These are phyloP conservation scores for Cotesia glomerata DNA, from an alignment of 1,140 invertebrate genomes.

Conservation along the genomic window DNA sequence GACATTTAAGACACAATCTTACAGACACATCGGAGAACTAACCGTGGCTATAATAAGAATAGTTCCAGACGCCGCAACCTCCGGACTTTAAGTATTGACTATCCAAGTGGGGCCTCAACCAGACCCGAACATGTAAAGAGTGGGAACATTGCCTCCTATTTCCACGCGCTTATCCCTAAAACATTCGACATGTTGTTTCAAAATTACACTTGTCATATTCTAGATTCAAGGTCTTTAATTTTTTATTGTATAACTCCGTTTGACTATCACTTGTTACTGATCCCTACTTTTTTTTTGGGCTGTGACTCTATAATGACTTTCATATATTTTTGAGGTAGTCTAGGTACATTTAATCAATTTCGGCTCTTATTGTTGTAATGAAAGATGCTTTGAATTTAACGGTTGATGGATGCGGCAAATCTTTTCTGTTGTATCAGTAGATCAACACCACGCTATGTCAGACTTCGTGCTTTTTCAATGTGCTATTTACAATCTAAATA, in stretches of 20 bases:
- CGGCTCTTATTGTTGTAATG: not conserved
- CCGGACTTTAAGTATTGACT: constrained; percentile 58
- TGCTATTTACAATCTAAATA: not conserved
- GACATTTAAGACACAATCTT: constrained; percentile 29
- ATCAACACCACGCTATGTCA: constrained; percentile 47
- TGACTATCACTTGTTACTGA: not conserved
- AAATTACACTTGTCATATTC: not conserved
- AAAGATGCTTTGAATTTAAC: not conserved
- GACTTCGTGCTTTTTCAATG: constrained; percentile 20
- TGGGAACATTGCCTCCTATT: constrained; percentile 32
- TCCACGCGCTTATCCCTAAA: not conserved
- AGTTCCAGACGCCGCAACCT: constrained; percentile 51
- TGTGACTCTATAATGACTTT: not conserved
- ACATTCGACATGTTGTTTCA: not conserved
- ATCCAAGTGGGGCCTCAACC: constrained; percentile 53
- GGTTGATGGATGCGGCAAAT: not conserved
- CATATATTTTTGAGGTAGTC: not conserved
- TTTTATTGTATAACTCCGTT: not conserved
- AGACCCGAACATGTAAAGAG: constrained; percentile 22
- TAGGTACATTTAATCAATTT: not conserved
- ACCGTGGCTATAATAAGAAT: constrained; percentile 57
- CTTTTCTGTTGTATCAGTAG: constrained; percentile 39
- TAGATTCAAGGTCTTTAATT: constrained; percentile 13
- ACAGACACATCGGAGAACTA: constrained; percentile 20
- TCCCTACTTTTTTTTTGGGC: too few species aligned